Evolutionary conservation across 2,113 vertebrate genomes (phyloP).

Genomic region (Rostratula benghalensis): DNA sequence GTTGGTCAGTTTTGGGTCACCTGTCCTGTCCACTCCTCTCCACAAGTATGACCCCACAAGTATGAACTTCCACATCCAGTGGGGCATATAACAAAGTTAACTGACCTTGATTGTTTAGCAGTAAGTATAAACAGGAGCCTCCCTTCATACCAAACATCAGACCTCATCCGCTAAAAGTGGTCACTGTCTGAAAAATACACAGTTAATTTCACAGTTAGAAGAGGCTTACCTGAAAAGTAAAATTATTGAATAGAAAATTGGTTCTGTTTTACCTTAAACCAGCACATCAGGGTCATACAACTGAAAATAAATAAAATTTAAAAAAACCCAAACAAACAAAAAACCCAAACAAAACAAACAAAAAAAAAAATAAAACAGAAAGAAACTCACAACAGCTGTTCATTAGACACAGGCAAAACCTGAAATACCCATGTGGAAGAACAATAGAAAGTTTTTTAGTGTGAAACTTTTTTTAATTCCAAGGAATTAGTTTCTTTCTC

Average conservation of each 20-base stretch:
- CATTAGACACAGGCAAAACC: neutral
- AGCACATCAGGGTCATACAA: neutral
- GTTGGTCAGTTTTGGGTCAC: neutral
- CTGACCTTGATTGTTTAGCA: neutral
- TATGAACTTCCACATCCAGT: neutral
- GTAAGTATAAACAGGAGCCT: neutral
- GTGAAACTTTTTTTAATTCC: neutral
- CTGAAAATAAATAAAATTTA: neutral
- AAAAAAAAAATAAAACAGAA: neutral
- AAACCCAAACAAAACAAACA: too few relatives aligned
- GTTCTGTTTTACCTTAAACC: neutral
- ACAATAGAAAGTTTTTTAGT: neutral
- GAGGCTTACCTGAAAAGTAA: neutral
- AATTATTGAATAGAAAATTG: neutral
- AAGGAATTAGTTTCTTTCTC: neutral
- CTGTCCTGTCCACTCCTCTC: neutral
- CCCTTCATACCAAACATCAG: neutral
- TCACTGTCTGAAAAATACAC: neutral
- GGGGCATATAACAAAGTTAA: neutral
- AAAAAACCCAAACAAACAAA: too few relatives aligned
- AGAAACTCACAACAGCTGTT: neutral
- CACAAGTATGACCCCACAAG: too few relatives aligned
- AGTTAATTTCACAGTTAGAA: neutral
- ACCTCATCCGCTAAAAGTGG: neutral
- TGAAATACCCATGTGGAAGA: neutral